Conservation (phyloP, 2,888 invertebrate genomes). For the Drosophila merina region DNA sequence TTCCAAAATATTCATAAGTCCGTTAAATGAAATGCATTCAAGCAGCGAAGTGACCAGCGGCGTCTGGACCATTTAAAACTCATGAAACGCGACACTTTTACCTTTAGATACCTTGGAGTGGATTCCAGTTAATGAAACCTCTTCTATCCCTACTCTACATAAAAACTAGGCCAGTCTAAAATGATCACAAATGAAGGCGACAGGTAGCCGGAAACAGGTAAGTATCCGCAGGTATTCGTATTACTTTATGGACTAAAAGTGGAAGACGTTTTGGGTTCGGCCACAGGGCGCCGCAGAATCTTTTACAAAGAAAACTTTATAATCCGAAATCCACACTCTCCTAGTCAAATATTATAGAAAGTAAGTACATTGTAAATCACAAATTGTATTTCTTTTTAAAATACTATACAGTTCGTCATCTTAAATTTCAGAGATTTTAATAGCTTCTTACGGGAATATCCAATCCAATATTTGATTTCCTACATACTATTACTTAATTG, state of each 20-base stretch:
- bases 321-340: background rate
- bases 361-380: too few species aligned
- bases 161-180: conserved; percentile 60
- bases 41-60: conserved; percentile 42
- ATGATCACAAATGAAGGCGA: conserved; percentile 14
- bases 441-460: too few species aligned
- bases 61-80: conserved; percentile 36
- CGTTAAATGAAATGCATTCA: conserved; percentile 60
- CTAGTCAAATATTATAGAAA: too few species aligned
- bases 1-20: conserved; percentile 69
- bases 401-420: too few species aligned
- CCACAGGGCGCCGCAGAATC: conserved; percentile 44
- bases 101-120: conserved; percentile 29
- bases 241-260: background rate
- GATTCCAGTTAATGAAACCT: conserved; percentile 60
- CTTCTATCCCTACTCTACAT: background rate
- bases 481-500: too few species aligned
- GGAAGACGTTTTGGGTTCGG: conserved; percentile 31
- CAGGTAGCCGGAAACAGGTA: conserved; percentile 62
- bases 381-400: too few species aligned
- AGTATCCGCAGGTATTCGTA: conserved; percentile 4
- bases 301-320: background rate
- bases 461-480: too few species aligned
- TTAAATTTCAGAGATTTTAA: too few species aligned
- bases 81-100: conserved; percentile 69